Percentiles rank a stretch among this genome's conserved stretches.
phyloP scores from a whole-genome alignment of 2,113 vertebrate species.

The Gymnobelideus leadbeateri region DNA sequence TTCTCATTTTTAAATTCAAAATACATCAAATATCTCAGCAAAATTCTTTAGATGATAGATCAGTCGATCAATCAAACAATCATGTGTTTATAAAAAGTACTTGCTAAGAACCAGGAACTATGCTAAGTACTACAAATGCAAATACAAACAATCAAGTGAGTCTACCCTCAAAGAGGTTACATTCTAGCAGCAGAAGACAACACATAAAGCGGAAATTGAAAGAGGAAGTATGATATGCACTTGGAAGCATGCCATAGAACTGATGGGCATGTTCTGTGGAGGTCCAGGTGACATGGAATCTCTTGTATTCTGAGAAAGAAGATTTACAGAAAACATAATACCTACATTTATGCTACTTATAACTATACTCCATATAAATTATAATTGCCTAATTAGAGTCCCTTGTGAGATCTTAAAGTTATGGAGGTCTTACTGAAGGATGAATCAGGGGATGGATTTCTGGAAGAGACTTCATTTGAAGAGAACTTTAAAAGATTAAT shows the following conservation, averaged over 20 bases:
- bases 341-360: not conserved
- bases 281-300: not conserved
- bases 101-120: not conserved
- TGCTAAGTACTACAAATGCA: not conserved
- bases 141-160: not conserved
- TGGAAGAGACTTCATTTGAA: not conserved
- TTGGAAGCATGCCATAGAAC: not conserved
- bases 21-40: too few species aligned
- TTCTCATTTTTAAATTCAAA: too few species aligned
- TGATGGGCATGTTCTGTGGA: not conserved
- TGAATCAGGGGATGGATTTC: not conserved
- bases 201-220: not conserved
- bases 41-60: too few species aligned
- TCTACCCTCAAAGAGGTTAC: not conserved
- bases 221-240: not conserved
- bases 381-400: not conserved
- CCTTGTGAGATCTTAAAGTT: not conserved
- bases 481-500: not conserved
- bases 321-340: not conserved
- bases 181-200: not conserved
- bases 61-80: too few species aligned
- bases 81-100: not conserved
- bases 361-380: not conserved
- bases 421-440: not conserved
- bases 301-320: not conserved